Evolutionary conservation across 2,113 vertebrate genomes (phyloP), one percentile per base, ranked within the genome.

Genomic region (Mustela lutreola): DNA sequence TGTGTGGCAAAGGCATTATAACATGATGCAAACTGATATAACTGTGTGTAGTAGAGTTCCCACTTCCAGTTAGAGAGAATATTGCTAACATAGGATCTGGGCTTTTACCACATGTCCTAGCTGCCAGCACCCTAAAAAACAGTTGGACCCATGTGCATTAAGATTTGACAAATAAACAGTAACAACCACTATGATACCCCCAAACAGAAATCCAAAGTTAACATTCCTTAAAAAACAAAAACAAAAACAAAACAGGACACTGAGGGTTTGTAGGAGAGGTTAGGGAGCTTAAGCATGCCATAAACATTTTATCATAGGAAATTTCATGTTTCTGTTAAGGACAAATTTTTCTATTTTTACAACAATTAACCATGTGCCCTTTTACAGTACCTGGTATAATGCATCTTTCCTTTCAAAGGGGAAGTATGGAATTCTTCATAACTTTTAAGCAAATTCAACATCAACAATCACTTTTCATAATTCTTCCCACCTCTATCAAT

Each of bases 1-100:
- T 97, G 86, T 98, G 96, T 98, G 97, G 96, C 97, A 80, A 97
- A 97, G 95, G 96, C 97, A 96, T 98, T 98, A 98, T 98, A 98
- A 97, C 97, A 42, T 94, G 96, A 97, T 98, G 96, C 93, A 98
- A 97, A 96, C 87, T 98, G 94, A 89, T 92, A 98, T 97, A 98
- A 95, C 96, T 98, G 90, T 84, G 96, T 92, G 92, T 85, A 45
- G 71, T 76, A 93, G 76, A 88, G 78, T 89, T 82, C 95, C 96
- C 84, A 70, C 53, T 89, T 95, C 60, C 70, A 60, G 42, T 88
- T 78, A 89, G 89, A 90, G 33, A 93, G 65, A 91, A 22, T 21
- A 33, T 84, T 81, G 36, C 36, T 82, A 80, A 91, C 8, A 60
- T 73, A 56, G 82, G 70, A 92, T 36, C 50, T 42, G 58, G 70